phyloP scores from a whole-genome alignment of 2,888 invertebrate species.

The Cataglyphis cursor region DNA sequence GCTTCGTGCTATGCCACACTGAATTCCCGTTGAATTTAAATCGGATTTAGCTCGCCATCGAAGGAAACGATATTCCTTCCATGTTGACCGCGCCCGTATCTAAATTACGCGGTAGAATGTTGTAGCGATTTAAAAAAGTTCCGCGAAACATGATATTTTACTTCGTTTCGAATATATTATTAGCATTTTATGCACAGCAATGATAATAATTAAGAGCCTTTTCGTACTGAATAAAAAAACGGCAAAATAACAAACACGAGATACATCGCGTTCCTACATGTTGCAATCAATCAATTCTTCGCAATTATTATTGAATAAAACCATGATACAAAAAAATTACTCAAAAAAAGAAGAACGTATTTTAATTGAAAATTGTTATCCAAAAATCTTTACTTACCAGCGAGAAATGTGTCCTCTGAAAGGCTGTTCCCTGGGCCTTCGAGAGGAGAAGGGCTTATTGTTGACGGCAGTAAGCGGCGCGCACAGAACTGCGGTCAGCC shows the following conservation, averaged over 20 bases:
- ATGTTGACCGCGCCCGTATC: slow-evolving; percentile 56
- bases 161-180: slow-evolving; percentile 54
- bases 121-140: slow-evolving; percentile 41
- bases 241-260: slow-evolving; percentile 58
- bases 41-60: slow-evolving; percentile 56
- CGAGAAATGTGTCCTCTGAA: slow-evolving; percentile 83
- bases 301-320: slow-evolving; percentile 18
- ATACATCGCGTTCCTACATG: not conserved
- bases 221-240: slow-evolving; percentile 17
- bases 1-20: not conserved
- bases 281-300: not conserved
- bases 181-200: slow-evolving; percentile 54
- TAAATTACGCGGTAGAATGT: slow-evolving; percentile 60
- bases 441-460: slow-evolving; percentile 82
- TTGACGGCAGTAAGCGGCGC: slow-evolving; percentile 85
- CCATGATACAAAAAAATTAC: not conserved
- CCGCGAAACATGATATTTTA: slow-evolving; percentile 50
- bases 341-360: not conserved
- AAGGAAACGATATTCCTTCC: slow-evolving; percentile 77
- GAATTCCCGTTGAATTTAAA: slow-evolving; percentile 48
- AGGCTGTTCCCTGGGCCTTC: slow-evolving; percentile 82
- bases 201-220: slow-evolving; percentile 71
- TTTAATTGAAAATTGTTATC: not conserved
- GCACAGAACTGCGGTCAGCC: slow-evolving; percentile 88
- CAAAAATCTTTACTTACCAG: slow-evolving; percentile 77